A percentile compares a stretch with the other conserved stretches of the same genome.
These are phyloP conservation scores for Oscheius sp. DNA, from an alignment of 1,140 invertebrate species.

Conservation along the genomic window DNA sequence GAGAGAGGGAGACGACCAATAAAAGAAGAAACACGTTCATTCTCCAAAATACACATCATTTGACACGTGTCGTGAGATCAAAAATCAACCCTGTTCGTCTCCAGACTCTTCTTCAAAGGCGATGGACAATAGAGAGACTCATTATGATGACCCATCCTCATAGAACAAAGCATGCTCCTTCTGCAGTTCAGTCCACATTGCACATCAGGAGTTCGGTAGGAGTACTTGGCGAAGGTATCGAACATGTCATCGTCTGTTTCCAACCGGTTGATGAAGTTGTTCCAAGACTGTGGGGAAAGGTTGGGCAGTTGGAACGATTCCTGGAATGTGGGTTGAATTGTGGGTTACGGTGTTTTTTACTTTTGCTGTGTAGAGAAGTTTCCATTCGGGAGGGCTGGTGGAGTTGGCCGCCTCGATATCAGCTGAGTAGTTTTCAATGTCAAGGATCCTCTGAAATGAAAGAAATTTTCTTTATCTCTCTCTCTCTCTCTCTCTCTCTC, in stretches of 20 bases:
- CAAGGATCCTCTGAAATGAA: conserved; percentile 47
- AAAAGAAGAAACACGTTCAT: too few species aligned
- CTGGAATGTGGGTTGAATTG: conserved; percentile 16
- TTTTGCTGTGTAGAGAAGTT: conserved; percentile 53
- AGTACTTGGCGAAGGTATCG: conserved; percentile 44
- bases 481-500: background rate
- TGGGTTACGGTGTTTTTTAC: background rate
- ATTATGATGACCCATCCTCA: conserved; percentile 56
- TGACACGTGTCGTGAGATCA: background rate
- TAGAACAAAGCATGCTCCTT: conserved; percentile 44
- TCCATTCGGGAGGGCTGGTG: conserved; percentile 45
- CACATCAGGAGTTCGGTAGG: conserved; percentile 43
- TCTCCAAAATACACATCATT: too few species aligned
- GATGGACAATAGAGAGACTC: conserved; percentile 44
- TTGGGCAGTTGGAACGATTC: conserved; percentile 49
- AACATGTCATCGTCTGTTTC: background rate
- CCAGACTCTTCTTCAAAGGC: background rate
- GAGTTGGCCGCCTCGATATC: conserved; percentile 13
- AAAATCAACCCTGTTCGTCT: background rate
- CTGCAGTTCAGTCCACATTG: conserved; percentile 44
- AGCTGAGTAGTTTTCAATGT: conserved; percentile 52
- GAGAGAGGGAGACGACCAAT: too few species aligned
- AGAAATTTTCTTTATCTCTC: too few species aligned
- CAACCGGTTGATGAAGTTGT: conserved; percentile 24
- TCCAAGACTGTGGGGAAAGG: conserved; percentile 49